Conservation (phyloP, 2,797 vertebrate genomes). For the Pseudopleuronectes americanus region DNA sequence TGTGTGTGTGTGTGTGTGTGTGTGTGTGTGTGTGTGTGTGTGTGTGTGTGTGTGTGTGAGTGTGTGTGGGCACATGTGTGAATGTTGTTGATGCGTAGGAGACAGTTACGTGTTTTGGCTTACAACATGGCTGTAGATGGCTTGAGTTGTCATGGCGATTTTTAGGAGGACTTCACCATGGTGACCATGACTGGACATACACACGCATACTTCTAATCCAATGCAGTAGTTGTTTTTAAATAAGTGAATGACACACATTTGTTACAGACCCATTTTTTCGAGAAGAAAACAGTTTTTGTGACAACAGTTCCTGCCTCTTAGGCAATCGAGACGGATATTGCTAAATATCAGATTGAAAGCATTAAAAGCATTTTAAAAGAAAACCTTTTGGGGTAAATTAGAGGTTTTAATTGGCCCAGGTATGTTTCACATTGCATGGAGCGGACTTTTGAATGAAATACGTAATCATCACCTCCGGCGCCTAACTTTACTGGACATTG, state of each 20-base stretch:
- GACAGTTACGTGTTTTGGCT: constrained; percentile 85
- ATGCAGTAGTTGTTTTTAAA: constrained; percentile 46
- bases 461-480: no score
- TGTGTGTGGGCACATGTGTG: constrained; percentile 56
- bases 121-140: constrained; percentile 81
- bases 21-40: constrained; percentile 38
- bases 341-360: background rate
- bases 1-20: constrained; percentile 60
- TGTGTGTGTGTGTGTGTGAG: constrained; percentile 47
- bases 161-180: constrained; percentile 86
- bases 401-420: background rate
- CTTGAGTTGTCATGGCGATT: constrained; percentile 87
- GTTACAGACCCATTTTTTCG: constrained; percentile 43
- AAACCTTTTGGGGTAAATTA: background rate
- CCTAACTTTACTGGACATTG: no score
- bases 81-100: constrained; percentile 82
- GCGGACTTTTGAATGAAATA: no score
- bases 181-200: constrained; percentile 77
- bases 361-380: background rate
- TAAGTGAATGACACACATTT: constrained; percentile 46
- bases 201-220: constrained; percentile 42
- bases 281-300: constrained; percentile 20
- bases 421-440: no score
- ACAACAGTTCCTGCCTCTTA: constrained; percentile 20
- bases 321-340: background rate